Percentiles rank a stretch among this genome's conserved stretches.
phyloP scores from a whole-genome alignment of 2,888 invertebrate species.

The Heliconius aoede region DNA sequence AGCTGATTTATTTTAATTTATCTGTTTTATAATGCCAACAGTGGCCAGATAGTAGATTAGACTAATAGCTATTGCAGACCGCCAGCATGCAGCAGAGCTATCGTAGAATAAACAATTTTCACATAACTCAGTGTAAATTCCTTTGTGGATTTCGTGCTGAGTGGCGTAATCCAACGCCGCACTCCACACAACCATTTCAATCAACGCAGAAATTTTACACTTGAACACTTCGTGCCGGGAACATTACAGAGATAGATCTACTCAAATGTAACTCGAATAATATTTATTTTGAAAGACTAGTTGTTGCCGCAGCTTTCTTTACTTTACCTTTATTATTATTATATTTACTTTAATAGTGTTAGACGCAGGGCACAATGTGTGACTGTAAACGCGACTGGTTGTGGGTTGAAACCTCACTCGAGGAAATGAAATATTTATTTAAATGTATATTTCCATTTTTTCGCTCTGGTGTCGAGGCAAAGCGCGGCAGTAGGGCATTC shows the following conservation, averaged over 20 bases:
- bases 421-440: no score
- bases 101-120: neutral
- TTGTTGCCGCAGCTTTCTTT: neutral
- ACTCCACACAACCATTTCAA: constrained; percentile 14
- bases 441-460: no score
- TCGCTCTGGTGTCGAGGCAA: no score
- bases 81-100: neutral
- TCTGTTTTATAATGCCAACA: neutral
- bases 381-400: no score
- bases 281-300: neutral
- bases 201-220: constrained; percentile 1
- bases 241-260: neutral
- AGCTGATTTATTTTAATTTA: neutral
- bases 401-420: no score
- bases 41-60: neutral
- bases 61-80: neutral
- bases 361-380: no score
- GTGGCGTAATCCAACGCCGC: constrained; percentile 2
- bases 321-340: neutral
- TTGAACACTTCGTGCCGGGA: neutral
- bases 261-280: neutral
- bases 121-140: neutral
- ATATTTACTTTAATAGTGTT: neutral
- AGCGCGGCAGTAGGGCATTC: no score
- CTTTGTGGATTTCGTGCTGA: neutral